phyloP scores from a whole-genome alignment of 1,140 invertebrate genomes.

The Sminthurides bifidus region DNA sequence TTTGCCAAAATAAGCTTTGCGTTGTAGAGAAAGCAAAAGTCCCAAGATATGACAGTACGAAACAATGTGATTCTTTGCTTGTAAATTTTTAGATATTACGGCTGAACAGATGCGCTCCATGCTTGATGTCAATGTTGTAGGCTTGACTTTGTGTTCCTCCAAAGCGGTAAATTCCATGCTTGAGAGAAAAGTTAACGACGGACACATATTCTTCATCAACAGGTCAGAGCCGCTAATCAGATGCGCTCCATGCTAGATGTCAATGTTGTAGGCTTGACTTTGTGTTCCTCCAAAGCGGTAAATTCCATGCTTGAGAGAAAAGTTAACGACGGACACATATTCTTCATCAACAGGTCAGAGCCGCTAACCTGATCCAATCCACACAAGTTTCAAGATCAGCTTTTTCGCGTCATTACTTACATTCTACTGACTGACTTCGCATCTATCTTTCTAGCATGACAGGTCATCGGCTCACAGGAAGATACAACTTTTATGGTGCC shows the following conservation, averaged over 20 bases:
- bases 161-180: slow-evolving; percentile 54
- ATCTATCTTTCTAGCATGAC: slow-evolving; percentile 20
- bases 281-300: slow-evolving; percentile 52
- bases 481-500: slow-evolving; percentile 36
- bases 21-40: too few species aligned
- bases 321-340: slow-evolving; percentile 51
- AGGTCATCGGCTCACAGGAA: slow-evolving; percentile 24
- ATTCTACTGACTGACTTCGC: too few species aligned
- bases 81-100: background rate
- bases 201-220: slow-evolving; percentile 54
- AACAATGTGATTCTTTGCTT: too few species aligned
- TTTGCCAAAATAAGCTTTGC: too few species aligned
- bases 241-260: slow-evolving; percentile 41
- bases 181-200: slow-evolving; percentile 45
- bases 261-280: slow-evolving; percentile 54
- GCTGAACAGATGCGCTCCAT: slow-evolving; percentile 23
- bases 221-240: slow-evolving; percentile 39
- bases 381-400: too few species aligned
- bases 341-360: slow-evolving; percentile 50
- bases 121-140: slow-evolving; percentile 56
- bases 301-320: slow-evolving; percentile 51
- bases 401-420: too few species aligned
- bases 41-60: too few species aligned
- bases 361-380: too few species aligned
- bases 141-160: slow-evolving; percentile 50